phyloP scores from a whole-genome alignment of 2,888 invertebrate species.

The Octonoba sinensis region DNA sequence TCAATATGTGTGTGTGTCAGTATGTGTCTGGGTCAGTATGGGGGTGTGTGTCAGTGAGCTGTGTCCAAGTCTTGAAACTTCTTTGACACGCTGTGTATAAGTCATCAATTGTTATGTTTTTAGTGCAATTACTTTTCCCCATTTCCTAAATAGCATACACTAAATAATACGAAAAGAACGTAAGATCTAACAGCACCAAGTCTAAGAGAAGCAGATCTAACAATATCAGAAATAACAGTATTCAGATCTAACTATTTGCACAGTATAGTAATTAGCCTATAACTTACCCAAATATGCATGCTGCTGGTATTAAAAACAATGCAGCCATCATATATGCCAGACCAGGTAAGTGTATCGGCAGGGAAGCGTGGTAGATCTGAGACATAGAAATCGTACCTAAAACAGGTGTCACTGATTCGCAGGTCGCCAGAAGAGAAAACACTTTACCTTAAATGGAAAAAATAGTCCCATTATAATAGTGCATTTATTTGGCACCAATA shows the following conservation, averaged over 20 bases:
- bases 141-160: too few species aligned
- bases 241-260: too few species aligned
- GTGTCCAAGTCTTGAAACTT: too few species aligned
- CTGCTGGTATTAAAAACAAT: slow-evolving; percentile 38
- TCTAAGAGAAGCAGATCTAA: too few species aligned
- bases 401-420: slow-evolving; percentile 52
- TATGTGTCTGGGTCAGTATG: background rate
- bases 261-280: too few species aligned
- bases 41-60: background rate
- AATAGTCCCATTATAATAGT: background rate
- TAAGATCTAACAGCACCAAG: too few species aligned
- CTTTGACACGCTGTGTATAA: too few species aligned
- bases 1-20: background rate
- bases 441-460: slow-evolving; percentile 35
- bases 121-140: too few species aligned
- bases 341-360: slow-evolving; percentile 31
- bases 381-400: slow-evolving; percentile 40
- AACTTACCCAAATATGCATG: slow-evolving; percentile 53
- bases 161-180: too few species aligned
- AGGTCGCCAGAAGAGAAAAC: slow-evolving; percentile 56
- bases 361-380: slow-evolving; percentile 40
- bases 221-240: too few species aligned
- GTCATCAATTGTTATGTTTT: too few species aligned
- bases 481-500: too few species aligned
- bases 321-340: slow-evolving; percentile 34